Evolutionary conservation across 2,888 invertebrate species (phyloP).

Genomic region (Branchipolynoe longqiensis): DNA sequence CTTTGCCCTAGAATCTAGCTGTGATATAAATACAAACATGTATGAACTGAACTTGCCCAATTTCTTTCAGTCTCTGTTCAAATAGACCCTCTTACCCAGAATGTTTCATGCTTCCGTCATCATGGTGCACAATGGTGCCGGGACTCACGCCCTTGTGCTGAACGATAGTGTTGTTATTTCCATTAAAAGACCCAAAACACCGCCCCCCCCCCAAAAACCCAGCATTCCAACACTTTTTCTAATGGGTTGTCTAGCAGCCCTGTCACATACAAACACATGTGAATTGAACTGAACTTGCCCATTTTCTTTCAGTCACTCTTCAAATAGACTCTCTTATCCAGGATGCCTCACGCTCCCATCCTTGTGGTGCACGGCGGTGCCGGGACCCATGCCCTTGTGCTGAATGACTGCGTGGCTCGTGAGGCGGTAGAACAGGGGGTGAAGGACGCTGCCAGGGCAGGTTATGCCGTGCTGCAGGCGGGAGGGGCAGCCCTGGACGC

Average conservation of each 20-base stretch:
- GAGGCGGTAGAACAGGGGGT: constrained; percentile 77
- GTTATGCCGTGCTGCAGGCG: constrained; percentile 84
- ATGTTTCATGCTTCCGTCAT: constrained; percentile 42
- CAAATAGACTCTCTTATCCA: background rate
- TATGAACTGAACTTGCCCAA: too few species aligned
- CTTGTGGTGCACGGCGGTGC: constrained; percentile 58
- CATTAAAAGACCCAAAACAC: too few species aligned
- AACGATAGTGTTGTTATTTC: constrained; percentile 32
- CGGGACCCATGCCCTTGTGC: constrained; percentile 44
- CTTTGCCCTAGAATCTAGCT: too few species aligned
- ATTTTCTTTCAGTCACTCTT: too few species aligned
- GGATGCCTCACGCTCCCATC: constrained; percentile 36
- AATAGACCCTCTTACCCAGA: background rate
- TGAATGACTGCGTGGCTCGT: constrained; percentile 16
- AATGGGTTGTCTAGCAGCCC: too few species aligned
- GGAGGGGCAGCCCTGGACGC: constrained; percentile 86
- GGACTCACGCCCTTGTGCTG: constrained; percentile 32
- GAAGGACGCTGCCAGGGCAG: constrained; percentile 85
- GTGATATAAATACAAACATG: too few species aligned
- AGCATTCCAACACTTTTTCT: too few species aligned
- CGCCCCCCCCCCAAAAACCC: too few species aligned
- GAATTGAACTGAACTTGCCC: too few species aligned
- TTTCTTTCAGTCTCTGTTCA: too few species aligned
- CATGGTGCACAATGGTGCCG: constrained; percentile 57
- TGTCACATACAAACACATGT: too few species aligned